These are phyloP conservation scores for Calameuta filiformis DNA, from an alignment of 2,888 invertebrate genomes.

Conservation along the genomic window DNA sequence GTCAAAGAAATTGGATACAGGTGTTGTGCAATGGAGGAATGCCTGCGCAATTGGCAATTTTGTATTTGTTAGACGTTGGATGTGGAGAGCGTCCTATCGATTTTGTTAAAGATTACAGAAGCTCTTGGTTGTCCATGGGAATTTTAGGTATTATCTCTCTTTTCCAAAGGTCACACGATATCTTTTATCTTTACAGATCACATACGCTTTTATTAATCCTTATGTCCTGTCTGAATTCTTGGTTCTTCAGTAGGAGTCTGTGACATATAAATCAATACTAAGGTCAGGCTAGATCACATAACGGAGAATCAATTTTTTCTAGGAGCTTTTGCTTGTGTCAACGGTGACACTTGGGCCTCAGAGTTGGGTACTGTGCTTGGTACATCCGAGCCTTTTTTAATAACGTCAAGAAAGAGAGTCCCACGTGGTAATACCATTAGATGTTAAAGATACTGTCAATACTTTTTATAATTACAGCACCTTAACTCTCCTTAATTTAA, in stretches of 20 bases:
- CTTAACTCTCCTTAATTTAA: constrained; percentile 42
- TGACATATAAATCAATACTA: neutral
- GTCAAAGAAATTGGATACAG: constrained; percentile 90
- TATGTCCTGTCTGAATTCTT: neutral
- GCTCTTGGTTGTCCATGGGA: constrained; percentile 85
- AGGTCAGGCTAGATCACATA: neutral
- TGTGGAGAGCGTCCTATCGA: constrained; percentile 83
- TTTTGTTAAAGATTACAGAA: constrained; percentile 79
- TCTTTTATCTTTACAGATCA: neutral
- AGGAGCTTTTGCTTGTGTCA: constrained; percentile 83
- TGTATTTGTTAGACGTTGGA: constrained; percentile 84
- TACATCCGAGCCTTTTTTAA: constrained; percentile 76
- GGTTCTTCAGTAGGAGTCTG: neutral
- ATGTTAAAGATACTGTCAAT: neutral
- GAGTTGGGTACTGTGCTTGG: constrained; percentile 85
- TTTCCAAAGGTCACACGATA: neutral
- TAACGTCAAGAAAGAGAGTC: constrained; percentile 79
- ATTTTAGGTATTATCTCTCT: constrained; percentile 71
- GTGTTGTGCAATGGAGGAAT: constrained; percentile 92
- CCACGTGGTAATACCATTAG: constrained; percentile 71
- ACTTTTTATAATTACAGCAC: neutral
- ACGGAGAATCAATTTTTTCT: constrained; percentile 28
- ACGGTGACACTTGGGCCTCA: constrained; percentile 93
- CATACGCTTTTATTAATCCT: neutral
- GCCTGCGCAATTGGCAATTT: constrained; percentile 80